A percentile compares a stretch with the other conserved stretches of the same genome.
These are phyloP conservation scores for Dasypogon diadema DNA, from an alignment of 2,888 invertebrate genomes.

Conservation along the genomic window DNA sequence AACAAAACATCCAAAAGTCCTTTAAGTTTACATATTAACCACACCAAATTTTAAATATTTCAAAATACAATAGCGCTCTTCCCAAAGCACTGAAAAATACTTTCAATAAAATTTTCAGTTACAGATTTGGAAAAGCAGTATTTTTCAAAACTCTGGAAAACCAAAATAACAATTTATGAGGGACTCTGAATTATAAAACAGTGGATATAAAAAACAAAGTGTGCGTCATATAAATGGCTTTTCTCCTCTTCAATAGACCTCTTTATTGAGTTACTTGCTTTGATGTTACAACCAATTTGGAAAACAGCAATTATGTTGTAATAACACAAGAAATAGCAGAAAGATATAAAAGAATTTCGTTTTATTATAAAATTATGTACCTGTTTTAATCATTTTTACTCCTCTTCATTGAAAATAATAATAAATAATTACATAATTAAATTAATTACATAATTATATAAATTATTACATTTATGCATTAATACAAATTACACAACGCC, in stretches of 20 bases:
- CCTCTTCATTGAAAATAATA: conserved; percentile 39
- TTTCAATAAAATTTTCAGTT: conserved; percentile 14
- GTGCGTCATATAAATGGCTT: conserved; percentile 39
- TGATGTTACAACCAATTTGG: conserved; percentile 49
- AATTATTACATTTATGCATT: conserved; percentile 48
- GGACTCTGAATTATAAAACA: neutral
- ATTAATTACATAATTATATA: conserved; percentile 50
- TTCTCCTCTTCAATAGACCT: conserved; percentile 45
- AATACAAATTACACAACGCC: conserved; percentile 45
- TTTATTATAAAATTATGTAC: conserved; percentile 48
- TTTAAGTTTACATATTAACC: neutral
- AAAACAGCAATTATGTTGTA: conserved; percentile 35
- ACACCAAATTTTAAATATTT: neutral
- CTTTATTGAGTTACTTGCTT: conserved; percentile 45
- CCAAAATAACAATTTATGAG: neutral
- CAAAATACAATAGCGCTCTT: neutral
- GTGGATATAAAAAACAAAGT: conserved; percentile 14
- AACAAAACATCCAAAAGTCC: neutral
- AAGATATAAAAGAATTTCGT: conserved; percentile 32
- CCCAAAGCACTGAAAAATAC: conserved; percentile 21
- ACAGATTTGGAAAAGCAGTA: conserved; percentile 35
- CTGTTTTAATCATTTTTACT: conserved; percentile 26
- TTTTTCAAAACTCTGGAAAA: conserved; percentile 21
- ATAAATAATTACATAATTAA: conserved; percentile 51
- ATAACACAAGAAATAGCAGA: conserved; percentile 41